Evolutionary conservation across 2,797 vertebrate species (phyloP), one percentile per base, ranked within the genome.

Genomic region (Acipenser transmontanus): DNA sequence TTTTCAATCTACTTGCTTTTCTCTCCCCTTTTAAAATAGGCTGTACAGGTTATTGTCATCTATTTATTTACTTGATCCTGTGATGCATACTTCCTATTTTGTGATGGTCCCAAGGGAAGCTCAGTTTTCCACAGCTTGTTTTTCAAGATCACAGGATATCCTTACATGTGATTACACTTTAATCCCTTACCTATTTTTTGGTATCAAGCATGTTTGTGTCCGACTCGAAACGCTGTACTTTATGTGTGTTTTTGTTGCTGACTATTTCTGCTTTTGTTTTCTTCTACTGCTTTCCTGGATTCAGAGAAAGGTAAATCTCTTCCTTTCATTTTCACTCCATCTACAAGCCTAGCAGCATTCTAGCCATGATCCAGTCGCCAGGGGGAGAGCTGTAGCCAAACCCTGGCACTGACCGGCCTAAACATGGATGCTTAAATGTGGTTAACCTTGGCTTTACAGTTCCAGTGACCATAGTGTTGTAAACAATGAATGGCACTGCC

Each of bases 281-380:
- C 60, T 69, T 47, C 47, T n/a, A 14, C 64, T 66, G 68, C 68
- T 70, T 48, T 63, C 59, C 68, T 47, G 68, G 68, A 70, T 51
- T 20, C 65, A 70, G 68, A 70, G 68, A 70, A 60, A 70, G 68
- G 68, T 70, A 70, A 69, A 34, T 50, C 52, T 49, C 7, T 49
- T 69, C 51, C 62, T 48, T 13, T 47, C 65, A 59, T 49, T 47
- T 6, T 34, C 49, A 12, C 17, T 9, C 48, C 8, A 7, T 48
- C 7, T 52, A 49, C 7, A 13, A n/a, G 12, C 54, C 14, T 11
- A 7, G 12, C 12, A 11, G 12, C 14, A 57, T 57, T 57, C 54
- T 7, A 11, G 12, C 54, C 54, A 11, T 57, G 1, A n/a, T 57
- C 54, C 12, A n/a, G 9, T 57, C 54, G 1, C 54, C 12, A 13